Evolutionary conservation across 2,797 vertebrate genomes (phyloP).

Genomic region (Antennarius maculatus): DNA sequence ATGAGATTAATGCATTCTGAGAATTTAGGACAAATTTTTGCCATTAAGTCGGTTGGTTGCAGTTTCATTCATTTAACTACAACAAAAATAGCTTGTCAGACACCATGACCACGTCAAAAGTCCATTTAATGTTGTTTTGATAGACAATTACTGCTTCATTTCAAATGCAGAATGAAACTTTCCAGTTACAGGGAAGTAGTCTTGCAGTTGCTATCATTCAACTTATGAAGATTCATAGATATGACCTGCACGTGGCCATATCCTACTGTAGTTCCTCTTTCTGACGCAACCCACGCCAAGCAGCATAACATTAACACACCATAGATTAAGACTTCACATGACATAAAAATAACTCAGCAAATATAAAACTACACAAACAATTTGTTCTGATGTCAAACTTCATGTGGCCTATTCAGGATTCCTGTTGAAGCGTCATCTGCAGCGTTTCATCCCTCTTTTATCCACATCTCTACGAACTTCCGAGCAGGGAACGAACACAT

Average conservation of each 20-base stretch:
- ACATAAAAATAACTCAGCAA: neutral
- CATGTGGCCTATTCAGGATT: too few species aligned
- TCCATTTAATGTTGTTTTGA: neutral
- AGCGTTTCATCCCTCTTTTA: too few species aligned
- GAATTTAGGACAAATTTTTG: too few species aligned
- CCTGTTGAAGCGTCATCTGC: too few species aligned
- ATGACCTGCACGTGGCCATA: too few species aligned
- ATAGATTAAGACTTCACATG: neutral
- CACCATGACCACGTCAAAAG: neutral
- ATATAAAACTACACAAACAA: neutral
- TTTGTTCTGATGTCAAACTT: too few species aligned
- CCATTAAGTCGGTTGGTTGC: neutral
- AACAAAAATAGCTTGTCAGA: neutral
- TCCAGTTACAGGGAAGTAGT: neutral
- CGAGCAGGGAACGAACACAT: too few species aligned
- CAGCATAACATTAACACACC: too few species aligned
- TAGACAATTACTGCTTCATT: neutral
- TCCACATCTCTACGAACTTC: too few species aligned
- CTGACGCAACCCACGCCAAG: too few species aligned
- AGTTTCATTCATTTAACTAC: neutral
- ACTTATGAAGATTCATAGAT: too few species aligned
- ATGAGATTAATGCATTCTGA: neutral
- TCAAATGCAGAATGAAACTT: neutral
- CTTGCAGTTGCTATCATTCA: neutral
- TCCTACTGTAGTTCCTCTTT: too few species aligned